Base-by-base conservation (phyloP, 2,113 vertebrate genomes). In the Cephalopterus ornatus region DNA sequence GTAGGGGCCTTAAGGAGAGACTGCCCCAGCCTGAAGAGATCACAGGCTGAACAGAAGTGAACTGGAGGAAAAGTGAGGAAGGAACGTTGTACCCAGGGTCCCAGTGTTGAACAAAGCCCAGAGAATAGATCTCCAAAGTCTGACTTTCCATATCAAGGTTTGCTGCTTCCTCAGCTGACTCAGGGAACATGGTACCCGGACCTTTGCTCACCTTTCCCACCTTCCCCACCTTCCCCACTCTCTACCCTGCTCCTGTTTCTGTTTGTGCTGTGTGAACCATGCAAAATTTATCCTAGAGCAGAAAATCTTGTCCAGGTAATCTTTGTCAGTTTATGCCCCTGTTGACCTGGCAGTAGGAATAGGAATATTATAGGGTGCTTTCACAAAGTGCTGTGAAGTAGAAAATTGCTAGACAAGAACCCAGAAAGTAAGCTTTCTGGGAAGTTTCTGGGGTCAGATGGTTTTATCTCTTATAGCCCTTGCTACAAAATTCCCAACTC, bases 211-310 rank as follows among this genome's bases (percentile, higher is more conserved):
- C n/a, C n/a, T n/a, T n/a, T n/a, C n/a, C n/a, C n/a, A n/a, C 39
- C 28, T 79, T 49, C 78, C 39, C 17, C 9, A 35, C 23, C 24
- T 78, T 71, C 32, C 28, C 14, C 79, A 76, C 5, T 9, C n/a
- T 70, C 50, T 28, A 44, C 17, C 9, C 24, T 14, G 5, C 5
- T 0, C 0, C 72, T 84, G 49, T 13, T 53, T 53, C 73, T 46
- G 7, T 39, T 59, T 49, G 39, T 74, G 39, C 28, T 56, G 13
- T 59, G 71, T 28, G n/a, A 49, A 8, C 1, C 2, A 32, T 39
- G 39, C 11, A 39, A 22, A 53, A 55, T 18, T 47, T 16, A 47
- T 63, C 21, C 24, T 22, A 28, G 50, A 72, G 62, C 41, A 62
- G 33, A 37, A 76, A 72, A 11, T 18, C 33, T 76, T 46, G 19